These are phyloP conservation scores for Poecilia picta DNA, from an alignment of 2,797 vertebrate species.

Conservation along the genomic window DNA sequence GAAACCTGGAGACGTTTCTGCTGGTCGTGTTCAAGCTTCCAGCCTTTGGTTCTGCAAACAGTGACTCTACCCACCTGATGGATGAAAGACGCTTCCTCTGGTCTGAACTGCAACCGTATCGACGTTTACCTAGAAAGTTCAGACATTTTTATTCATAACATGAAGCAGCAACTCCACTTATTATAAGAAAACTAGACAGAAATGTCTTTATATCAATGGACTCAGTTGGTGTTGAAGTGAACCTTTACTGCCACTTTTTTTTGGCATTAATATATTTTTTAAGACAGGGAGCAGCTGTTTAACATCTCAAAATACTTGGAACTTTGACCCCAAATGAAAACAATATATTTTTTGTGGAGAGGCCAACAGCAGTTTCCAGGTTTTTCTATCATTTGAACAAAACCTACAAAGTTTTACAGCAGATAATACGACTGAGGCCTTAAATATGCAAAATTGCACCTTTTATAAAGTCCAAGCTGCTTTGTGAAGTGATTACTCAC, in stretches of 20 bases:
- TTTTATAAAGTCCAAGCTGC: neutral
- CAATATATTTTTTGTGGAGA: too few relatives aligned
- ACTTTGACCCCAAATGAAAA: neutral
- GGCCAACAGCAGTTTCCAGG: neutral
- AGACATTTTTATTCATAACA: slow-evolving; percentile 3
- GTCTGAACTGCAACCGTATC: neutral
- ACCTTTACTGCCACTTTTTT: neutral
- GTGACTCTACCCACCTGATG: neutral
- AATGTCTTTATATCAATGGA: neutral
- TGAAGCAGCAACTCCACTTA: neutral
- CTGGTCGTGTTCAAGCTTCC: slow-evolving; percentile 16
- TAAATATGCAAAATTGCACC: neutral
- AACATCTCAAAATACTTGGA: neutral
- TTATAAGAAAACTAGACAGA: neutral
- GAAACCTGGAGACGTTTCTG: neutral
- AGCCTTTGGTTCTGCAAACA: slow-evolving; percentile 11
- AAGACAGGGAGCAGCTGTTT: neutral
- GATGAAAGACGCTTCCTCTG: neutral
- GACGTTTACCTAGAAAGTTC: neutral
- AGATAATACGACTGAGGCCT: neutral
- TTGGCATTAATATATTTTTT: neutral
- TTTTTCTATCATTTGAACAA: neutral
- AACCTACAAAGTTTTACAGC: neutral
- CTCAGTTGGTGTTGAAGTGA: neutral
- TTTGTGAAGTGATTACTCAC: slow-evolving; percentile 33